Conservation (phyloP, 2,888 invertebrate species). For the Brachypalpus laphriformis region DNA sequence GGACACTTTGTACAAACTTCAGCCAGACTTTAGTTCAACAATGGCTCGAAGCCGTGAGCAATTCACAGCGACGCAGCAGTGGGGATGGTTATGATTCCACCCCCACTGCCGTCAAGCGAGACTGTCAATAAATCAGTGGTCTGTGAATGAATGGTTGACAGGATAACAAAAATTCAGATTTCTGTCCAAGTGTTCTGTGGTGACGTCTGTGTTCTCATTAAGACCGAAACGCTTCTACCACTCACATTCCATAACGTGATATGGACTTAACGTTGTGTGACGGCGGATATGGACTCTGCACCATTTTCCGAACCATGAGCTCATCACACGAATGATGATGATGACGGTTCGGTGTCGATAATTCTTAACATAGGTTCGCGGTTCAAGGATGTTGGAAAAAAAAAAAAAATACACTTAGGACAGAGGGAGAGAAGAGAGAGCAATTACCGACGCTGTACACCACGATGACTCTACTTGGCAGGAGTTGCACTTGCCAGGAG, state of each 20-base stretch:
- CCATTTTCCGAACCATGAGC: slow-evolving; percentile 10
- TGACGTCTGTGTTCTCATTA: slow-evolving; percentile 12
- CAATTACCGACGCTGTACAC: slow-evolving; percentile 22
- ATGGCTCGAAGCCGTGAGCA: slow-evolving; percentile 15
- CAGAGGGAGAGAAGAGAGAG: not conserved
- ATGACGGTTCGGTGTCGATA: slow-evolving; percentile 36
- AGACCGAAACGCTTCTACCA: not conserved
- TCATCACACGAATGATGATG: slow-evolving; percentile 11
- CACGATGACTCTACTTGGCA: not conserved
- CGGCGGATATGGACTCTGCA: not conserved
- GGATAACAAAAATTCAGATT: not conserved
- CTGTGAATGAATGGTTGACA: slow-evolving; percentile 27
- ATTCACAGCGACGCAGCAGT: not conserved
- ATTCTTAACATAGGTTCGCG: slow-evolving; percentile 31
- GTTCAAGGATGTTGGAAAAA: slow-evolving; percentile 23
- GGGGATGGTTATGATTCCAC: not conserved
- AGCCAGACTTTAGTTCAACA: slow-evolving; percentile 53
- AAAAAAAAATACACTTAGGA: not conserved
- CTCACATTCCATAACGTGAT: not conserved
- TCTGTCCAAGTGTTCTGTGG: not conserved
- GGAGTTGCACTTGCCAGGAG: not conserved
- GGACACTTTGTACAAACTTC: slow-evolving; percentile 57
- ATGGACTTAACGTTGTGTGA: slow-evolving; percentile 6
- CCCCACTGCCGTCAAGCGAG: not conserved
- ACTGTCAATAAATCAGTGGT: slow-evolving; percentile 36